Evolutionary conservation across 2,113 vertebrate genomes (phyloP).

Genomic region (Monarcha castaneiventris): DNA sequence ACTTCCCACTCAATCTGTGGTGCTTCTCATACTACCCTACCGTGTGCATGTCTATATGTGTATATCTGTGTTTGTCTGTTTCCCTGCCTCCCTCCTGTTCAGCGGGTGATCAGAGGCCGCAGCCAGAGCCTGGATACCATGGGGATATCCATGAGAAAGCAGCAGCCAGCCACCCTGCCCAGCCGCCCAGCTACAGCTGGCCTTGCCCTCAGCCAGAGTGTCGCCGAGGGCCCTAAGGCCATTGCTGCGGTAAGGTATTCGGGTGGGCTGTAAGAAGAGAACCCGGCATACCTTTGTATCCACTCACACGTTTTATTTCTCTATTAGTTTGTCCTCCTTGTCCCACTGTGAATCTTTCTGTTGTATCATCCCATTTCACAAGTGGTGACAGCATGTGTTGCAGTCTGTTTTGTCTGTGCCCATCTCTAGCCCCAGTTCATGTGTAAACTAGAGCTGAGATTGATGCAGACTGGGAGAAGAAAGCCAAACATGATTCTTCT

Average conservation of each 20-base stretch:
- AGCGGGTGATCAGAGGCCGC: constrained; percentile 88
- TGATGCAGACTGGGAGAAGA: neutral
- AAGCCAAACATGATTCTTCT: neutral
- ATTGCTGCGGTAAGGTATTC: constrained; percentile 65
- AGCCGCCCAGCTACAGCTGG: constrained; percentile 55
- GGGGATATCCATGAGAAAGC: constrained; percentile 72
- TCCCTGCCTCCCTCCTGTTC: constrained; percentile 57
- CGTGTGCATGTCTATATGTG: constrained; percentile 28
- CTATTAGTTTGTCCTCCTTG: neutral
- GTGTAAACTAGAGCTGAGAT: neutral
- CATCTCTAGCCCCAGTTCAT: neutral
- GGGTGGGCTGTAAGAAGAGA: neutral
- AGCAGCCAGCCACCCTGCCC: constrained; percentile 51
- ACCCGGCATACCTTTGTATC: neutral
- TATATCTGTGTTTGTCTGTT: constrained; percentile 57
- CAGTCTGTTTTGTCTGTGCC: neutral
- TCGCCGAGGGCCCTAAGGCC: constrained; percentile 68
- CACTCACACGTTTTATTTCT: neutral
- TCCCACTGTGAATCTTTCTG: neutral
- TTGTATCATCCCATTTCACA: neutral
- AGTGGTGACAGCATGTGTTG: neutral
- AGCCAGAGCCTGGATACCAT: constrained; percentile 88
- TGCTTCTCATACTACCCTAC: constrained; percentile 21
- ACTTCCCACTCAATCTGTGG: neutral
- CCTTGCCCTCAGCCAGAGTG: constrained; percentile 68